A percentile compares a stretch with the other conserved stretches of the same genome.
These are phyloP conservation scores for Terebella lapidaria DNA, from an alignment of 2,888 invertebrate genomes.

Conservation along the genomic window DNA sequence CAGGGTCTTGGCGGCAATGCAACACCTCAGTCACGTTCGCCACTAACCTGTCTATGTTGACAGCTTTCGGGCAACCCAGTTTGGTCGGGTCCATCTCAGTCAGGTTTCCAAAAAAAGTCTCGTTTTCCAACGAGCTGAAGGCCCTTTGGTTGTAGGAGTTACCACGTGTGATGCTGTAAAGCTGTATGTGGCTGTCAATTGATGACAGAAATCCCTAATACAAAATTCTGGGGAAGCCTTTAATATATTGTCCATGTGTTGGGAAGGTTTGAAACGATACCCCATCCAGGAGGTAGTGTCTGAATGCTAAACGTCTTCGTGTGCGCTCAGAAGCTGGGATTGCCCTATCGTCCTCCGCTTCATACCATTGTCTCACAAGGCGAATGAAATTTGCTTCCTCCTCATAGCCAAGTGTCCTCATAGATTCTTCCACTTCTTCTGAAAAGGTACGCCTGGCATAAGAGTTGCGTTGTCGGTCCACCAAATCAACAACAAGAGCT, in stretches of 20 bases:
- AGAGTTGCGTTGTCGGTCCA: not conserved
- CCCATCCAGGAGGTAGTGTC: slow-evolving; percentile 4
- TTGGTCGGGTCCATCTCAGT: not conserved
- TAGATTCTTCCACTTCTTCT: not conserved
- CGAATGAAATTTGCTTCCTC: slow-evolving; percentile 8
- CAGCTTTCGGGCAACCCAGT: slow-evolving; percentile 1
- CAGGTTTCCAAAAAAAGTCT: not conserved
- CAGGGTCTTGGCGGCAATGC: not conserved
- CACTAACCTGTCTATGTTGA: not conserved
- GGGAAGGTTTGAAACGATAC: slow-evolving; percentile 8
- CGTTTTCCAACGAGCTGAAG: not conserved
- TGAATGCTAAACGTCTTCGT: not conserved
- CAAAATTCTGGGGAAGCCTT: slow-evolving; percentile 1
- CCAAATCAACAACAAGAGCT: not conserved
- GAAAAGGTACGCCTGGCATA: not conserved
- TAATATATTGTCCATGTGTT: slow-evolving; percentile 13
- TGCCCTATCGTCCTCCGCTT: slow-evolving; percentile 16
- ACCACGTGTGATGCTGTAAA: not conserved
- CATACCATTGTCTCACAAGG: slow-evolving; percentile 14
- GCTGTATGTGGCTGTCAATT: not conserved
- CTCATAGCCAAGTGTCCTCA: slow-evolving; percentile 1
- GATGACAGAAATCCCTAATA: not conserved
- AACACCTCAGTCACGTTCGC: not conserved
- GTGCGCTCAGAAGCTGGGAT: slow-evolving; percentile 10
- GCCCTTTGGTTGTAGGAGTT: not conserved